Evolutionary conservation across 1,140 invertebrate genomes (phyloP).

Genomic region (Coelopa frigida): DNA sequence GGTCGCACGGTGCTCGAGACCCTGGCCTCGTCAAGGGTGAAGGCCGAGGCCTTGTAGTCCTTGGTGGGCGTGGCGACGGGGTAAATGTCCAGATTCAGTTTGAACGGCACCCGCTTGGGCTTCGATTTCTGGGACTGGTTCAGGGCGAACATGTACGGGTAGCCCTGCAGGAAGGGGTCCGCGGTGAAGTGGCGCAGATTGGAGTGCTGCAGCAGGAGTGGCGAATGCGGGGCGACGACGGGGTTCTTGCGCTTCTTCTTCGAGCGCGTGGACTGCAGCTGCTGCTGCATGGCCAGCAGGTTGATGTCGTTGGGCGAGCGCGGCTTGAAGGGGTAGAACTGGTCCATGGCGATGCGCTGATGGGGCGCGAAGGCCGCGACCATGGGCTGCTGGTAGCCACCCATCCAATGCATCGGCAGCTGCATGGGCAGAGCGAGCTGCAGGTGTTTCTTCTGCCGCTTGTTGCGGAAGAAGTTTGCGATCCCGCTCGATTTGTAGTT

Average conservation of each 20-base stretch:
- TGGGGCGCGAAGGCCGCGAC: constrained; percentile 14
- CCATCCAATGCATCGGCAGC: constrained; percentile 16
- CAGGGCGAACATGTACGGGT: constrained; percentile 18
- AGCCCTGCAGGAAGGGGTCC: constrained; percentile 23
- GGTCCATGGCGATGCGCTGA: constrained; percentile 37
- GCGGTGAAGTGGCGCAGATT: constrained; percentile 24
- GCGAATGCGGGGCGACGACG: constrained; percentile 10
- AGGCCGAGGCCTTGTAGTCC: constrained; percentile 2
- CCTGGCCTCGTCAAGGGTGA: constrained; percentile 8
- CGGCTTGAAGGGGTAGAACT: constrained; percentile 36
- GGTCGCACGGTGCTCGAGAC: constrained; percentile 21
- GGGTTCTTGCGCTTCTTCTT: constrained; percentile 25
- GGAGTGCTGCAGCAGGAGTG: constrained; percentile 21
- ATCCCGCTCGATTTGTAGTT: constrained; percentile 38
- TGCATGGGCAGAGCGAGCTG: constrained; percentile 29
- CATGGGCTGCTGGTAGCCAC: constrained; percentile 1
- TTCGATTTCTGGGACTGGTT: constrained; percentile 30
- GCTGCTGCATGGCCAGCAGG: constrained; percentile 31
- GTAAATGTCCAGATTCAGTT: constrained; percentile 37
- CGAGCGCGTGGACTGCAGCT: constrained; percentile 12
- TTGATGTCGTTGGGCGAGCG: constrained; percentile 36
- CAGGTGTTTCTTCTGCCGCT: constrained; percentile 37
- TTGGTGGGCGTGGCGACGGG: constrained; percentile 23
- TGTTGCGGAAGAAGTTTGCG: constrained; percentile 35
- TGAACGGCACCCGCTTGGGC: constrained; percentile 31